phyloP scores from a whole-genome alignment of 2,113 vertebrate genomes.

The Ivindomyrus marchei region DNA sequence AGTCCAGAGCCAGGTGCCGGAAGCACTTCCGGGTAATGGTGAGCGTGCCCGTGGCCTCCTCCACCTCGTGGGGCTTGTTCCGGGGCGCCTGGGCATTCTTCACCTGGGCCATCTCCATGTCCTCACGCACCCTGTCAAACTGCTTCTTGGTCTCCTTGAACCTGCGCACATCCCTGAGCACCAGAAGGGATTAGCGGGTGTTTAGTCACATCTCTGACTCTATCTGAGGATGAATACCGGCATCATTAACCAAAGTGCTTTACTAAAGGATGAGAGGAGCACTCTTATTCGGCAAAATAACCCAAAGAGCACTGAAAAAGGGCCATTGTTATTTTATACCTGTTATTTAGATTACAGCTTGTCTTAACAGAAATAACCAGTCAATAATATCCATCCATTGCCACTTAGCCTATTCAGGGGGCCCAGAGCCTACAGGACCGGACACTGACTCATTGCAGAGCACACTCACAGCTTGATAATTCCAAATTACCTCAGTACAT shows the following conservation, averaged over 20 bases:
- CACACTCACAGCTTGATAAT: neutral
- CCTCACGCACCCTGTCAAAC: conserved; percentile 86
- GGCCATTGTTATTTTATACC: neutral
- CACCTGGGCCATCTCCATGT: conserved; percentile 89
- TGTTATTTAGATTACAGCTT: neutral
- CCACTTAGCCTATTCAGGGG: neutral
- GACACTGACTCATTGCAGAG: neutral
- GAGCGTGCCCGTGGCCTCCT: conserved; percentile 79
- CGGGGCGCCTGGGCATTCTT: conserved; percentile 90
- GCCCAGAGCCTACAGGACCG: neutral
- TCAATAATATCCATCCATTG: neutral
- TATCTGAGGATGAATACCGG: neutral
- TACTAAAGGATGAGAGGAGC: neutral
- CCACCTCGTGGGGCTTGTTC: conserved; percentile 90
- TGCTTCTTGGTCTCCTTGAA: conserved; percentile 99
- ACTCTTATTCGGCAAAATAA: neutral
- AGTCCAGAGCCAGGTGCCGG: conserved; percentile 88
- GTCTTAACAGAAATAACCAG: neutral
- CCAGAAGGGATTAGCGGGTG: neutral
- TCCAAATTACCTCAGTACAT: too few species aligned
- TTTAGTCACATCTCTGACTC: neutral
- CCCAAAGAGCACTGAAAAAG: neutral
- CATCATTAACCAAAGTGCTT: neutral
- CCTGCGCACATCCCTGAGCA: conserved; percentile 80
- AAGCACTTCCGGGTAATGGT: conserved; percentile 89